Evolutionary conservation across 2,113 vertebrate species (phyloP).

Genomic region (Brevimyrus niger): DNA sequence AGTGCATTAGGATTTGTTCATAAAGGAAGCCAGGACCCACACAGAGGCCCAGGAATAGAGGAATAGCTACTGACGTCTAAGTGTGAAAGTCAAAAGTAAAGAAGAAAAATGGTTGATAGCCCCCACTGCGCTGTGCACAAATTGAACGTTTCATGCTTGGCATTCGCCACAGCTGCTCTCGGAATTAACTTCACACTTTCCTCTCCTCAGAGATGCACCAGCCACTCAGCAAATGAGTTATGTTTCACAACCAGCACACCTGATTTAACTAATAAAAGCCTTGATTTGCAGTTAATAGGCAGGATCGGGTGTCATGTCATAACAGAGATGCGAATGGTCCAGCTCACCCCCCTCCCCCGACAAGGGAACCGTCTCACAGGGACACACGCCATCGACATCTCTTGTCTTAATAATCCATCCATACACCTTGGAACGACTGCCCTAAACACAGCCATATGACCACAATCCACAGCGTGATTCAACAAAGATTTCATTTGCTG

Average conservation of each 20-base stretch:
- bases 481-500: neutral
- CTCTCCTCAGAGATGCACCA: neutral
- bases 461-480: neutral
- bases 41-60: neutral
- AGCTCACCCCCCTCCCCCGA: neutral
- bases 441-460: neutral
- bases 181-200: neutral
- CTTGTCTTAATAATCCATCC: neutral
- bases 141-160: neutral
- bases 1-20: neutral
- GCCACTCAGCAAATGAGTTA: neutral
- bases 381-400: neutral
- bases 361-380: neutral
- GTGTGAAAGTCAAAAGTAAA: neutral
- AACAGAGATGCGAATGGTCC: neutral
- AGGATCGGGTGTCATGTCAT: neutral
- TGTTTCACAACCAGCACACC: neutral
- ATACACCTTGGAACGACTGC: neutral
- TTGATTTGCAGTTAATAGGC: neutral
- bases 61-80: neutral
- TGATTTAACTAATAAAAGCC: neutral
- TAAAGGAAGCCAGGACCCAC: neutral
- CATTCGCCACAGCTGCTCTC: neutral
- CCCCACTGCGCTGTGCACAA: neutral
- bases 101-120: neutral